phyloP scores from a whole-genome alignment of 2,113 vertebrate species.

The Pseudolaguvia tuberculata region DNA sequence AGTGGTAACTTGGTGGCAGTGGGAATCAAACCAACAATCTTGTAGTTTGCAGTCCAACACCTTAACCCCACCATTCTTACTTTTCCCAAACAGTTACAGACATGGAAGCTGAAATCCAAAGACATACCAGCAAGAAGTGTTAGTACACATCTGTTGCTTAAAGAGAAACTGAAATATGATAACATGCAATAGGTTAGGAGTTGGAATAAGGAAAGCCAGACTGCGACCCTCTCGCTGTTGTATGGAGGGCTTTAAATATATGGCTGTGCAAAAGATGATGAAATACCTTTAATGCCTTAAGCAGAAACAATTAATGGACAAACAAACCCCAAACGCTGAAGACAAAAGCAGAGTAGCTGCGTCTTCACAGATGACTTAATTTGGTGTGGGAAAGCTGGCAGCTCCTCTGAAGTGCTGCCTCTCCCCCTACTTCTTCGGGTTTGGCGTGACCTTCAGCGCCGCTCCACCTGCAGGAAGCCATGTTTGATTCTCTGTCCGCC shows the following conservation, averaged over 20 bases:
- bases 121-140: not conserved
- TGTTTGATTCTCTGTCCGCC: constrained; percentile 78
- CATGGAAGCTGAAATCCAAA: constrained; percentile 32
- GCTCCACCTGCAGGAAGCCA: constrained; percentile 85
- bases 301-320: constrained; percentile 35
- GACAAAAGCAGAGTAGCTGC: constrained; percentile 44
- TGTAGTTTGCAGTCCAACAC: no score
- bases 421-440: constrained; percentile 62
- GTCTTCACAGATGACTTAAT: constrained; percentile 77
- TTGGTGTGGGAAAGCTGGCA: constrained; percentile 69
- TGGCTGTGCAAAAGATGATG: not conserved
- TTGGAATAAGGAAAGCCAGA: not conserved
- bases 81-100: constrained; percentile 56
- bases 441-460: constrained; percentile 73
- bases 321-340: constrained; percentile 40
- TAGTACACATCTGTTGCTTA: constrained; percentile 3
- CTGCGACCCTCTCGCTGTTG: not conserved
- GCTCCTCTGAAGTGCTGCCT: constrained; percentile 60
- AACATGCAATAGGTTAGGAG: not conserved
- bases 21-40: no score
- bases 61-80: not conserved
- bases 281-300: constrained; percentile 6
- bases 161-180: constrained; percentile 18
- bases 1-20: no score
- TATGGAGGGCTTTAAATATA: constrained; percentile 8